A percentile compares a stretch with the other conserved stretches of the same genome.
Conservation (phyloP, 2,797 vertebrate genomes). For the Enteromius radiatus region DNA sequence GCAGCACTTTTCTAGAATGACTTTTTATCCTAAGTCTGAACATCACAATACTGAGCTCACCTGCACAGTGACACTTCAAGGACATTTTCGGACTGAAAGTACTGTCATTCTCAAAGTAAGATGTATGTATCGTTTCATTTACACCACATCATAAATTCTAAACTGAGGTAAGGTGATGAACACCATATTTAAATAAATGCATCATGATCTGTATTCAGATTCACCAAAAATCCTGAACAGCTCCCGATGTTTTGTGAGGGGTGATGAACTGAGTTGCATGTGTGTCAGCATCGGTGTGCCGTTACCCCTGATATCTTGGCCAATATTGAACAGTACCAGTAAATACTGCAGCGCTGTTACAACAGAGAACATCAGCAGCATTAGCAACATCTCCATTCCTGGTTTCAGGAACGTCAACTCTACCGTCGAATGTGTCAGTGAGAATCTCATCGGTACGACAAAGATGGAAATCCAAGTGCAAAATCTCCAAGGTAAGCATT, state of each 20-base stretch:
- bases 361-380: neutral
- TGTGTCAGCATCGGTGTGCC: constrained; percentile 13
- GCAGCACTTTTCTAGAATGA: rapidly evolving
- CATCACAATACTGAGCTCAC: constrained; percentile 17
- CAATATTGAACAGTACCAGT: too few species aligned
- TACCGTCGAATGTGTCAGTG: neutral
- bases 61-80: neutral
- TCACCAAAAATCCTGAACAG: constrained; percentile 7
- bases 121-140: constrained; percentile 10
- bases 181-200: neutral
- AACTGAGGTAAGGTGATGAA: neutral
- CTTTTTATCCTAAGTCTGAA: neutral
- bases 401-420: neutral
- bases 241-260: neutral
- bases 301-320: constrained; percentile 6
- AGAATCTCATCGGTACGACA: neutral
- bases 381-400: neutral
- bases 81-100: neutral
- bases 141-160: neutral
- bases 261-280: constrained; percentile 1
- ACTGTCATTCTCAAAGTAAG: neutral
- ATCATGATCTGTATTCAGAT: neutral
- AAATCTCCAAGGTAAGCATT: neutral
- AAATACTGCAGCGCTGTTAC: neutral
- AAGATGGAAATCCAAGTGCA: neutral